Percentiles rank a stretch among this genome's conserved stretches.
phyloP scores from a whole-genome alignment of 92 coral and sea anemone species.

The Galaxea fascicularis region DNA sequence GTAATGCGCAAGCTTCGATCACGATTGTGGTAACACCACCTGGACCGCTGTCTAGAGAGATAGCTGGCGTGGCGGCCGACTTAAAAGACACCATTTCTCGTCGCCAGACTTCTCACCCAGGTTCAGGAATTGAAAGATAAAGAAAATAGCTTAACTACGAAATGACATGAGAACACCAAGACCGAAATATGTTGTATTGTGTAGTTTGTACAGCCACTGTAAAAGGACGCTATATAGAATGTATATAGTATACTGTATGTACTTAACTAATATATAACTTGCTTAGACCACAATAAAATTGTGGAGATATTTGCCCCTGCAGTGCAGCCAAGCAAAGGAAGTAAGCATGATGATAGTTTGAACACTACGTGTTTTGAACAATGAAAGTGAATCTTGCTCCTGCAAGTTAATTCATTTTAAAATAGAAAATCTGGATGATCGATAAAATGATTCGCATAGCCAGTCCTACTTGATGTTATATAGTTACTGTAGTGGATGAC shows the following conservation, averaged over 20 bases:
- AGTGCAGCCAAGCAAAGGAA: background rate
- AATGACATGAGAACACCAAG: background rate
- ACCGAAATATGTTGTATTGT: background rate
- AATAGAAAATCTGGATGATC: no score
- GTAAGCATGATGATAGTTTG: no score
- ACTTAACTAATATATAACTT: background rate
- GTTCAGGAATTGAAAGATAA: background rate
- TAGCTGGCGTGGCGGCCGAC: conserved; percentile 2
- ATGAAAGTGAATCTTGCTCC: no score
- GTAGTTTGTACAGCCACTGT: conserved; percentile 25
- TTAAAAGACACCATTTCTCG: background rate
- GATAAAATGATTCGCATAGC: no score
- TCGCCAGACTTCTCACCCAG: background rate
- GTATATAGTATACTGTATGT: conserved; percentile 10
- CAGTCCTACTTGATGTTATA: no score
- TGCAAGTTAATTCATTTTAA: no score
- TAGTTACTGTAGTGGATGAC: no score
- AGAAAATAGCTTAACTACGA: background rate
- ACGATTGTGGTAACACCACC: conserved; percentile 82
- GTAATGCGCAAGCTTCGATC: conserved; percentile 73
- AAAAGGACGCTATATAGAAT: background rate
- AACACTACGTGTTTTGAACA: no score
- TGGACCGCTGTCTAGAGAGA: conserved; percentile 63
- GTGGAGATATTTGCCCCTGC: background rate
- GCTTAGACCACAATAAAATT: conserved; percentile 30